These are phyloP conservation scores for Nasonia oneida DNA, from an alignment of 2,888 invertebrate genomes.

Conservation along the genomic window DNA sequence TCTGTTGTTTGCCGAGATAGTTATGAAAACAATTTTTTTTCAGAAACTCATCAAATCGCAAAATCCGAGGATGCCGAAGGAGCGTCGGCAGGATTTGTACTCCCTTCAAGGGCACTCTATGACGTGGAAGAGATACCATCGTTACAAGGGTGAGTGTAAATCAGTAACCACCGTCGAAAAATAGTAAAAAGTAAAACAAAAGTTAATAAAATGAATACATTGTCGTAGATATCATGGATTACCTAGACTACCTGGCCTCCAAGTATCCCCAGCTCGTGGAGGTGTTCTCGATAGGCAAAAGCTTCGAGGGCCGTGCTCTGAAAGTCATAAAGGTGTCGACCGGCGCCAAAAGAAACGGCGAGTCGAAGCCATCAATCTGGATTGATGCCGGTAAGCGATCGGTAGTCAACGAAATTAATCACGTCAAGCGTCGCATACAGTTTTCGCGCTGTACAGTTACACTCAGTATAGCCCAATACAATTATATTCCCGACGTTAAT, in stretches of 20 bases:
- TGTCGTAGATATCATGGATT: conserved; percentile 83
- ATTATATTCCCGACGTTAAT: not conserved
- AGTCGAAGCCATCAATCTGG: conserved; percentile 87
- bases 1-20: not conserved
- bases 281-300: conserved; percentile 86
- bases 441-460: not conserved
- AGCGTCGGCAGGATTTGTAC: conserved; percentile 82
- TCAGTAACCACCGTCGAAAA: not conserved
- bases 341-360: conserved; percentile 72
- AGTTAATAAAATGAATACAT: not conserved
- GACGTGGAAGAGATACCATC: conserved; percentile 88
- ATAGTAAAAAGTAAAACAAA: not conserved
- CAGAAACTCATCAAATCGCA: conserved; percentile 86
- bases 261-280: conserved; percentile 85
- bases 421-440: not conserved
- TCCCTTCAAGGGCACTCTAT: conserved; percentile 83
- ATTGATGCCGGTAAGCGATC: conserved; percentile 85
- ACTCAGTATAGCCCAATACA: not conserved
- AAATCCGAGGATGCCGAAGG: conserved; percentile 84
- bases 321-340: conserved; percentile 86
- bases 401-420: not conserved
- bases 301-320: conserved; percentile 86
- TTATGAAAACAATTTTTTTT: not conserved
- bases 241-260: conserved; percentile 85
- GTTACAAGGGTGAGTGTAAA: conserved; percentile 80